Evolutionary conservation across 2,888 invertebrate genomes (phyloP).

Genomic region (Drosophila multiciliata): DNA sequence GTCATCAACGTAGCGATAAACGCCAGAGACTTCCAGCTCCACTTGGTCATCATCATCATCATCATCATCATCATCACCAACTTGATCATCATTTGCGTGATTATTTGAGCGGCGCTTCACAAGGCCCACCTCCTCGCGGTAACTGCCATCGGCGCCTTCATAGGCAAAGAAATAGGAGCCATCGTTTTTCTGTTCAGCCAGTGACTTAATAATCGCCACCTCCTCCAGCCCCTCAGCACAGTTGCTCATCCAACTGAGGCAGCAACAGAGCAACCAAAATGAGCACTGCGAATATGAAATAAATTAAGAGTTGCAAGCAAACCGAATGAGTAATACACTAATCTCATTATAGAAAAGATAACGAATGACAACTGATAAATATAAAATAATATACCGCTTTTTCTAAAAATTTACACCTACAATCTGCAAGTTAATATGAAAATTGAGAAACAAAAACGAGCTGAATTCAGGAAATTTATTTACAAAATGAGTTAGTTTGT

Average conservation of each 20-base stretch:
- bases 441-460: too few species aligned
- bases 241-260: not conserved
- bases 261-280: conserved; percentile 20
- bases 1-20: conserved; percentile 78
- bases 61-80: conserved; percentile 48
- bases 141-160: conserved; percentile 78
- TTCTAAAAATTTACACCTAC: not conserved
- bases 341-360: not conserved
- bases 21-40: conserved; percentile 76
- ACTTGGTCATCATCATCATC: conserved; percentile 61
- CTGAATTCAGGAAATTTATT: not conserved
- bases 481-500: not conserved
- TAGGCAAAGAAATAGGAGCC: conserved; percentile 81
- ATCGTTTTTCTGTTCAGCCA: conserved; percentile 70
- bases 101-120: conserved; percentile 37
- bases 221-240: conserved; percentile 1
- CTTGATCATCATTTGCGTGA: conserved; percentile 42
- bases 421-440: not conserved
- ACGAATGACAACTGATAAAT: not conserved
- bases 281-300: conserved; percentile 21
- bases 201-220: conserved; percentile 72
- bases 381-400: not conserved
- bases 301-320: not conserved
- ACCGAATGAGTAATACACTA: not conserved
- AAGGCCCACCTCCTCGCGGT: conserved; percentile 79